These are phyloP conservation scores for Prionailurus viverrinus DNA, from an alignment of 2,113 vertebrate genomes.

Conservation along the genomic window DNA sequence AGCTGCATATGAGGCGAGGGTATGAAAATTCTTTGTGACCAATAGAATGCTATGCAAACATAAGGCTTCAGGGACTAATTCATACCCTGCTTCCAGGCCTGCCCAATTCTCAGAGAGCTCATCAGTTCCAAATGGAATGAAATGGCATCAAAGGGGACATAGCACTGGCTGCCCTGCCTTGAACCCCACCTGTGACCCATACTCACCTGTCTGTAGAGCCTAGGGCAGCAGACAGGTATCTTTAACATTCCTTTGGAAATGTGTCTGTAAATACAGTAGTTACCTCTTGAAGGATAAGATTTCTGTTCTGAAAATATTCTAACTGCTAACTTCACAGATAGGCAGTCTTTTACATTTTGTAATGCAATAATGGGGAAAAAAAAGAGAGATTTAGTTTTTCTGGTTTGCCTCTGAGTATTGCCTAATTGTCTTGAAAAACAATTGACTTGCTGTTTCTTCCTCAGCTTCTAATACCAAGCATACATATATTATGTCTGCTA, in stretches of 20 bases:
- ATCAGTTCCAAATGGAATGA: background rate
- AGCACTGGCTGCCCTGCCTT: background rate
- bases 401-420: slow-evolving; percentile 83
- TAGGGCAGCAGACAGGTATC: background rate
- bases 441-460: slow-evolving; percentile 69
- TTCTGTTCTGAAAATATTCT: slow-evolving; percentile 82
- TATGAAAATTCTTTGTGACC: background rate
- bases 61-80: background rate
- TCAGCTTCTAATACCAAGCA: slow-evolving; percentile 56
- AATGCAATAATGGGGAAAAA: slow-evolving; percentile 79
- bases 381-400: slow-evolving; percentile 77
- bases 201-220: background rate
- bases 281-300: slow-evolving; percentile 80
- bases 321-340: slow-evolving; percentile 79
- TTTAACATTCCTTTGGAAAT: slow-evolving; percentile 71
- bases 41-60: background rate
- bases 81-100: background rate
- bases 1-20: background rate
- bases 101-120: background rate
- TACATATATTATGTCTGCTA: slow-evolving; percentile 61
- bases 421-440: slow-evolving; percentile 81
- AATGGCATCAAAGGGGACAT: background rate
- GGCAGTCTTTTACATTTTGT: slow-evolving; percentile 80
- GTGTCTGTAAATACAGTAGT: slow-evolving; percentile 80
- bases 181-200: background rate